These are phyloP conservation scores for Seira sanloemensis DNA, from an alignment of 2,888 invertebrate species.

Conservation along the genomic window DNA sequence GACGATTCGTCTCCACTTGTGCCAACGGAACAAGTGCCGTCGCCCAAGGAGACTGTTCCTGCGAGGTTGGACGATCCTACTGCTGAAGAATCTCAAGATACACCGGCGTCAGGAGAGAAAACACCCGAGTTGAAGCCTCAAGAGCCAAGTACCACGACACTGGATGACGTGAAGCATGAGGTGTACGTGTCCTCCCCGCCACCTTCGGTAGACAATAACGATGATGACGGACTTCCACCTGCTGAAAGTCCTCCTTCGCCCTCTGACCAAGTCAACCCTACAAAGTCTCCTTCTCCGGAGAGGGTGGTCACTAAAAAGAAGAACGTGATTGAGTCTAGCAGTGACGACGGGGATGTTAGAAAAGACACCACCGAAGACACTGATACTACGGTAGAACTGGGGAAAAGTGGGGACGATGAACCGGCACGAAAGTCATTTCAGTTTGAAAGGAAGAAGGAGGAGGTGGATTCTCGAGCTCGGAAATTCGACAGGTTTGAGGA, in stretches of 20 bases:
- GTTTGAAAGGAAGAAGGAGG: slow-evolving; percentile 57
- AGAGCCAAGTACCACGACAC: too few relatives aligned
- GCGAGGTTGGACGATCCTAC: too few relatives aligned
- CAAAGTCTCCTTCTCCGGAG: slow-evolving; percentile 36
- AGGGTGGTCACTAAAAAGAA: slow-evolving; percentile 22
- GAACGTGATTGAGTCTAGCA: slow-evolving; percentile 45
- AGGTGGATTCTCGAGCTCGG: slow-evolving; percentile 41
- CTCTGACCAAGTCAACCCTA: not conserved
- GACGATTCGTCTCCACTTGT: too few relatives aligned
- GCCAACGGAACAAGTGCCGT: not conserved
- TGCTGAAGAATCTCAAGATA: not conserved
- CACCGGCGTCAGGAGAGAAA: not conserved
- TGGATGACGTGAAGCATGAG: too few relatives aligned
- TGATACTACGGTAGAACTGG: slow-evolving; percentile 11
- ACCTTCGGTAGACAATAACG: not conserved
- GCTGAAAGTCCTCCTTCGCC: not conserved
- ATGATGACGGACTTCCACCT: not conserved
- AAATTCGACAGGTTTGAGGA: slow-evolving; percentile 64
- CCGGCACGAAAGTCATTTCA: not conserved
- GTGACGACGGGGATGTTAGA: slow-evolving; percentile 40
- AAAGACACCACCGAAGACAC: slow-evolving; percentile 18
- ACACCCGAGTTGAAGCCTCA: not conserved
- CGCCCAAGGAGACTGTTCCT: not conserved
- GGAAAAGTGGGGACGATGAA: slow-evolving; percentile 43
- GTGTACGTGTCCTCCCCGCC: too few relatives aligned